phyloP scores from a whole-genome alignment of 2,888 invertebrate species.

The Priocnemis perturbator region DNA sequence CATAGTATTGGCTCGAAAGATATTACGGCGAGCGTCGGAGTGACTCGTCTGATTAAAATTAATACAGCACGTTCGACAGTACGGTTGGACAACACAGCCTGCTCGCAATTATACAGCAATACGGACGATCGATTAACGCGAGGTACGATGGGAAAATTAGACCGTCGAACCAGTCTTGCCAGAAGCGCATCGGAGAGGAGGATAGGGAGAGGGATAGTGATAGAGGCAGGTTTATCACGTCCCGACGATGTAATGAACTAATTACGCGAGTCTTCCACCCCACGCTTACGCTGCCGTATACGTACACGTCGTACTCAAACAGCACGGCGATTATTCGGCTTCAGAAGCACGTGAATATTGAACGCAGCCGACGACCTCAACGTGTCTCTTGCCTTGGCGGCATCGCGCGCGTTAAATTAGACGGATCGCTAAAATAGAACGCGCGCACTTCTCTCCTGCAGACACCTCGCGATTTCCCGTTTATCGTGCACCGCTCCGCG shows the following conservation, averaged over 20 bases:
- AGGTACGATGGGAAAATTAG: conserved; percentile 27
- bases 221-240: conserved; percentile 8
- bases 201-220: conserved; percentile 14
- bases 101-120: conserved; percentile 11
- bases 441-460: no score
- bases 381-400: no score
- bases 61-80: no score
- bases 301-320: conserved; percentile 9
- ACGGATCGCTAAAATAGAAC: conserved; percentile 16
- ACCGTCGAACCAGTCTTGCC: conserved; percentile 25
- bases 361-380: conserved; percentile 22
- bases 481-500: no score
- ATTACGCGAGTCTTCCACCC: conserved; percentile 32
- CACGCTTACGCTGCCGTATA: neutral
- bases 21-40: no score
- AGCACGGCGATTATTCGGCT: conserved; percentile 17
- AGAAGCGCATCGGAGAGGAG: neutral
- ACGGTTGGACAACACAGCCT: no score
- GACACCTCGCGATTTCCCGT: no score
- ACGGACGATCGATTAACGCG: conserved; percentile 19
- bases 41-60: no score
- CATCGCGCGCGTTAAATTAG: conserved; percentile 30
- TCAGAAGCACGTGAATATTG: conserved; percentile 36
- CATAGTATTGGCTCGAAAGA: no score
- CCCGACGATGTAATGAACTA: conserved; percentile 29